phyloP scores from a whole-genome alignment of 1,140 invertebrate genomes.

The Drosophila baimaii region DNA sequence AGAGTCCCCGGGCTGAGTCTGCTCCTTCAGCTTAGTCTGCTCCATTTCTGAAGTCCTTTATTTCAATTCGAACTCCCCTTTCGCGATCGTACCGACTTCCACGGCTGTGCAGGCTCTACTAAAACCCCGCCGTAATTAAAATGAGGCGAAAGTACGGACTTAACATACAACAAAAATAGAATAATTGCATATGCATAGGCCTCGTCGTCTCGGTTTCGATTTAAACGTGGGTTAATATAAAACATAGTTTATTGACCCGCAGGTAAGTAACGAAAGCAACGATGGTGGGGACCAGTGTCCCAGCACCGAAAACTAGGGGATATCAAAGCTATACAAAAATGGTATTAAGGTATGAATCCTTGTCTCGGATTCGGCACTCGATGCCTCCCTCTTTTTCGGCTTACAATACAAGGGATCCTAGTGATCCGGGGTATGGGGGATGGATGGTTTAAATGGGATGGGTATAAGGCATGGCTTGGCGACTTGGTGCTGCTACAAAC shows the following conservation, averaged over 20 bases:
- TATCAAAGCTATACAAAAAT: neutral
- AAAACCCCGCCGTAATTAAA: neutral
- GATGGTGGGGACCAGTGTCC: constrained; percentile 18
- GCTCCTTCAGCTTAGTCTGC: constrained; percentile 10
- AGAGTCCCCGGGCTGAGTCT: constrained; percentile 10
- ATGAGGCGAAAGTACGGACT: constrained; percentile 10
- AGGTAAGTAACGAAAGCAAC: constrained; percentile 63
- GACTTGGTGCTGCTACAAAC: constrained; percentile 44
- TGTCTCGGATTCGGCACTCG: neutral
- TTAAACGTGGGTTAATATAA: constrained; percentile 31
- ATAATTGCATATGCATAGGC: constrained; percentile 25
- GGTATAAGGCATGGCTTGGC: constrained; percentile 33
- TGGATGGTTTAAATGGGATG: constrained; percentile 1
- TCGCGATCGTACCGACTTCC: constrained; percentile 17
- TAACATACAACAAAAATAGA: neutral
- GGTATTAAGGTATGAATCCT: too few relatives aligned
- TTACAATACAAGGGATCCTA: constrained; percentile 27
- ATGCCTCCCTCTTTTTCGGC: neutral
- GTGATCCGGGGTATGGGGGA: constrained; percentile 18
- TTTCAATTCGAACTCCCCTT: neutral
- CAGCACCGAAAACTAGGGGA: constrained; percentile 3
- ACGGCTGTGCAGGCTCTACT: constrained; percentile 40
- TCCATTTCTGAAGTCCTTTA: constrained; percentile 14
- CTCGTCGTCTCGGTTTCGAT: neutral
- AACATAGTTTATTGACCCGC: constrained; percentile 66